Base-by-base conservation (phyloP, 2,113 vertebrate genomes). In the Scophthalmus maximus region DNA sequence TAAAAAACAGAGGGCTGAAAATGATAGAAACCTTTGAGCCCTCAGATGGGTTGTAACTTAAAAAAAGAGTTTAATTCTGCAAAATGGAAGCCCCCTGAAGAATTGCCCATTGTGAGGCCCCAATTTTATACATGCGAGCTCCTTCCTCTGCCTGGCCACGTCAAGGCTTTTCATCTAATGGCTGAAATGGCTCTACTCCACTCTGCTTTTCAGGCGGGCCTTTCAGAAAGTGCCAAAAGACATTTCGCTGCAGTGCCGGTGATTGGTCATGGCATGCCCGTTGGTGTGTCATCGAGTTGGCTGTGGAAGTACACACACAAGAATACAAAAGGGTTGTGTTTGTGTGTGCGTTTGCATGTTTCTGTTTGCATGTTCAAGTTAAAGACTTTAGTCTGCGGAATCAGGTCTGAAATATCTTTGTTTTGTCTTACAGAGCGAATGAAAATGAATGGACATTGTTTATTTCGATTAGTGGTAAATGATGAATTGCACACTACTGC, bases 151-250 rank as follows among this genome's bases (percentile, higher is more conserved):
- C 29, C 64, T 50, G 30, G 64, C 63, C 63, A 63, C 5, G 61
- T 82, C 85, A 56, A 87, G 73, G 65, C 78, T 77, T 89, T 84
- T 89, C 65, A 73, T 85, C 61, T 90, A 90, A 92, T 89, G 78
- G 86, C 67, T 80, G 58, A 82, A 86, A 83, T 85, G 80, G 73
- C 58, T 69, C 74, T 79, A 60, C 56, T 86, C 59, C 44, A 36
- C 72, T 72, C 67, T 66, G 20, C 78, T 88, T 83, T 92, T 78
- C 77, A 61, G 64, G 53, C 69, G 46, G 38, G 63, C 72, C 78
- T 83, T 89, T 90, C 86, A 77, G 58, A 80, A 87, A 83, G 77
- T 52, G 78, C 85, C 74, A 73, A 69, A 84, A 78, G 80, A 81
- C 82, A 55, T 83, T 87, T 87, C 34, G 51, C 62, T 38, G 59